Evolutionary conservation across 2,888 invertebrate species (phyloP).

Genomic region (Dasysyrphus albostriatus): DNA sequence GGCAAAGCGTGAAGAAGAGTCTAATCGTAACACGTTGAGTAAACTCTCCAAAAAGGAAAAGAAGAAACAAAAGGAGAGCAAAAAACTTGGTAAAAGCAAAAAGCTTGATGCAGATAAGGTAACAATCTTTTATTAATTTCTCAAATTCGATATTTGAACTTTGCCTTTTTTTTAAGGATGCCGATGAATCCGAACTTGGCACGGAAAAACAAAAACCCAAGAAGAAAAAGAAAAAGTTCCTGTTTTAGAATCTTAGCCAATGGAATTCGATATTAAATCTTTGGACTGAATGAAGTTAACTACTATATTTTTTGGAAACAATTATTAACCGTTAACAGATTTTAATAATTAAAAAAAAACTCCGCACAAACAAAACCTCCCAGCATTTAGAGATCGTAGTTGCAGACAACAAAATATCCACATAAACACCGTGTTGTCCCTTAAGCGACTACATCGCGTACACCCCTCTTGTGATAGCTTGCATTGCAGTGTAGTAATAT

Average conservation of each 20-base stretch:
- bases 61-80: slow-evolving; percentile 85
- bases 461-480: slow-evolving; percentile 73
- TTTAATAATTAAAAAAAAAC: slow-evolving; percentile 31
- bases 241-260: slow-evolving; percentile 77
- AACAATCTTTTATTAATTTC: slow-evolving; percentile 1
- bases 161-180: slow-evolving; percentile 76
- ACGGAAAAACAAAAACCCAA: slow-evolving; percentile 79
- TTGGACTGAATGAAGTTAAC: slow-evolving; percentile 72
- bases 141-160: slow-evolving; percentile 13
- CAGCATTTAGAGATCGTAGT: slow-evolving; percentile 63
- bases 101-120: slow-evolving; percentile 87
- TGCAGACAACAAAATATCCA: slow-evolving; percentile 33
- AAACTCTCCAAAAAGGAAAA: slow-evolving; percentile 84
- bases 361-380: slow-evolving; percentile 42
- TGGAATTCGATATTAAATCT: slow-evolving; percentile 49
- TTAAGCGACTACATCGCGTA: slow-evolving; percentile 56
- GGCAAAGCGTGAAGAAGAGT: slow-evolving; percentile 85
- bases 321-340: slow-evolving; percentile 47
- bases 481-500: slow-evolving; percentile 63
- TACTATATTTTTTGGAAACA: slow-evolving; percentile 25
- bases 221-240: slow-evolving; percentile 82
- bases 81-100: slow-evolving; percentile 85
- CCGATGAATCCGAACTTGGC: slow-evolving; percentile 81
- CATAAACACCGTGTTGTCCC: slow-evolving; percentile 22
- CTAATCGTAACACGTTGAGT: slow-evolving; percentile 80